A percentile compares a stretch with the other conserved stretches of the same genome.
Conservation (phyloP, 2,888 invertebrate species). For the Meiosimyza decipiens region DNA sequence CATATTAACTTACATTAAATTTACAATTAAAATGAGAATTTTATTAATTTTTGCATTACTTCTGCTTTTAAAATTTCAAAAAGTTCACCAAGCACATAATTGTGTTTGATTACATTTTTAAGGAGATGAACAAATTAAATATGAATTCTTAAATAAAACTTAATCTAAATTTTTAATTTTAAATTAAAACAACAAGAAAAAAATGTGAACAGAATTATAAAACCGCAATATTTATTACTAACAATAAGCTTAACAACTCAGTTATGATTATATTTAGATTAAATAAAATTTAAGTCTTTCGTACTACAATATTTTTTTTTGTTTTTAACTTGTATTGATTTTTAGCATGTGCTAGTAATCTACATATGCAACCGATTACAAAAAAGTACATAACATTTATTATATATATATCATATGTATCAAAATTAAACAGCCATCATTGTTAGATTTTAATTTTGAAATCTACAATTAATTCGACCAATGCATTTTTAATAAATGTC, state of each 20-base stretch:
- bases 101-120: not conserved
- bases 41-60: not conserved
- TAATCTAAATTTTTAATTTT: too few relatives aligned
- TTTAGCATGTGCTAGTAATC: too few relatives aligned
- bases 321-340: too few relatives aligned
- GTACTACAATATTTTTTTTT: conserved; percentile 17
- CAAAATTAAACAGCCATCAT: too few relatives aligned
- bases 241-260: not conserved
- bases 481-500: too few relatives aligned
- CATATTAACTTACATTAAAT: conserved; percentile 22
- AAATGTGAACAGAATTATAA: not conserved
- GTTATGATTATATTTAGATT: conserved; percentile 9
- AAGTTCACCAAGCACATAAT: too few relatives aligned
- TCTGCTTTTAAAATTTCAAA: not conserved
- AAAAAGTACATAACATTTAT: too few relatives aligned
- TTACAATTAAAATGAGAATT: conserved; percentile 26
- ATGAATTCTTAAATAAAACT: not conserved
- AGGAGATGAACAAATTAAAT: not conserved
- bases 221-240: not conserved
- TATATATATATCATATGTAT: too few relatives aligned
- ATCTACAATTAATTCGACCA: too few relatives aligned
- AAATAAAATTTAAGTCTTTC: conserved; percentile 32
- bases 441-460: too few relatives aligned
- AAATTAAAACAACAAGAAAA: not conserved
- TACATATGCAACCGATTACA: too few relatives aligned